Evolutionary conservation across 2,797 vertebrate genomes (phyloP), one percentile per base, ranked within the genome.

Genomic region (Meriones psammophilus): DNA sequence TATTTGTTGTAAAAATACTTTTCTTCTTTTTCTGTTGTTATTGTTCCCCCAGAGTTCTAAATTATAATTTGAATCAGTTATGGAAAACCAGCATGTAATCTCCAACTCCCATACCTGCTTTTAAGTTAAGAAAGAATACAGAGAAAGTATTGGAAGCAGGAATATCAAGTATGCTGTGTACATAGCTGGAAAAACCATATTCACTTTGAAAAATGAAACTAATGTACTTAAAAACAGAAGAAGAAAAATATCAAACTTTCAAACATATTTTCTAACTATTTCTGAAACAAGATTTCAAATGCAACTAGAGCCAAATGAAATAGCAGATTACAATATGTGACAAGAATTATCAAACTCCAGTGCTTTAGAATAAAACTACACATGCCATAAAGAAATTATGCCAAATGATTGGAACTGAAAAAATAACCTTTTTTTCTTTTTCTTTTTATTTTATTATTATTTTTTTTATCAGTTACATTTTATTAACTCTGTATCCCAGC

Each of bases 11-110:
- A 26, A 84, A 96, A 92, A 91, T 22, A 24, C 4, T 39, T 90
- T 80, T 76, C 39, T 33, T 46, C 5, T 10, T 12, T 58, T 94
- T 66, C 42, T 84, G 39, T 22, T 85, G 18, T 22, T 85, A 18
- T 24, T 71, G 7, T 78, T 36, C 69, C 66, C 39, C 17, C 5
- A 60, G 62, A 78, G 62, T 42, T 95, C 46, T 90, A 73, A 94
- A 71, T 93, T 92, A 80, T 66, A 91, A 77, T 88, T 96, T 95
- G 62, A 96, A 93, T 74, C 88, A 73, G 39, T 97, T 96, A 93
- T 86, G 77, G 78, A 92, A 97, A 95, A 79, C 15, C 58, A 68
- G 69, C 62, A 79, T 54, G 26, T 24, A 79, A 74, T 92, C 58
- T 95, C 77, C 66, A 66, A 64, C 4, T 94, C 39, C 68, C 14